phyloP scores from a whole-genome alignment of 2,113 vertebrate species.

The Semnopithecus entellus region DNA sequence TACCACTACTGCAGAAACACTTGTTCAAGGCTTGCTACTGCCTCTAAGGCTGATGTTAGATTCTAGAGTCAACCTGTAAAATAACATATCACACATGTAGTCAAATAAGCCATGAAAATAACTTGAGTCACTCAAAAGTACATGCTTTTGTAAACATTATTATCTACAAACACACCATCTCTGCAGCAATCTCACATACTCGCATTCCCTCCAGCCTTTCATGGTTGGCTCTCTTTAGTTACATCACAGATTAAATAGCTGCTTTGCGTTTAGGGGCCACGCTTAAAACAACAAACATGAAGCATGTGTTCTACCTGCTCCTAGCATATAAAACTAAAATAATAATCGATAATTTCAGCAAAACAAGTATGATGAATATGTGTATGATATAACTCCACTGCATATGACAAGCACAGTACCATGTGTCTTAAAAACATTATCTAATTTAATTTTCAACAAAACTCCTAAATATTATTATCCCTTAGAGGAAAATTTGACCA shows the following conservation, averaged over 20 bases:
- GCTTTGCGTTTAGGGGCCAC: background rate
- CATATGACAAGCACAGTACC: background rate
- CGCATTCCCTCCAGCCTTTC: fast-evolving
- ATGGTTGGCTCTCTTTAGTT: background rate
- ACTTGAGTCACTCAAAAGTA: background rate
- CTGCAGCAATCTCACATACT: background rate
- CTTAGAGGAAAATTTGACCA: background rate
- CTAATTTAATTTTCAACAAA: background rate
- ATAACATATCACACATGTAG: background rate
- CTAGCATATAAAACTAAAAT: background rate
- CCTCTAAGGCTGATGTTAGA: background rate
- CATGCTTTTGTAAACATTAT: background rate
- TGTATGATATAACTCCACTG: background rate
- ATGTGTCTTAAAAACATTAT: background rate
- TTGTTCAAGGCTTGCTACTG: background rate
- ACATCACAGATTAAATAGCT: background rate
- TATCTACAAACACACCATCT: background rate
- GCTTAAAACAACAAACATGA: background rate
- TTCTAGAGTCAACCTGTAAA: background rate
- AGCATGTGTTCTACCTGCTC: background rate
- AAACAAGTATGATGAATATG: background rate
- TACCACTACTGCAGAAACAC: background rate
- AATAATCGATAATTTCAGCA: background rate
- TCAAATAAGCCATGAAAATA: background rate
- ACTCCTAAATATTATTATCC: background rate